Evolutionary conservation across 2,888 invertebrate genomes (phyloP), one percentile per base, ranked within the genome.

Genomic region (Poecilobothrus nobilitatus): DNA sequence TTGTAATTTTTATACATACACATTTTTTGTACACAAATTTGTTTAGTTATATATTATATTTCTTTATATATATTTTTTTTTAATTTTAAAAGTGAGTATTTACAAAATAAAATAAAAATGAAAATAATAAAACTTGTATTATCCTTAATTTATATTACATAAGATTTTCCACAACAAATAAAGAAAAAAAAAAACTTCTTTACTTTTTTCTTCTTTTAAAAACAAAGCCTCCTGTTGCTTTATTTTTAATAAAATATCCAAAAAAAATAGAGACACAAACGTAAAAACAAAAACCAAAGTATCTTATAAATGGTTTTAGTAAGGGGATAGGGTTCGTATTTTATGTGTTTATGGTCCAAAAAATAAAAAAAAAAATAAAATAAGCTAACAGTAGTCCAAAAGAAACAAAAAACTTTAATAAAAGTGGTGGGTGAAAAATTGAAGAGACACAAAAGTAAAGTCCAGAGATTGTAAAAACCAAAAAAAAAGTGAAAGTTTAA

Each of bases 81-180:
- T 27, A 27, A 4, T 27, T 27, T 9, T 12, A 41, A 12, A 41
- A 41, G 41, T 41, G 41, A 41, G 41, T 41, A 18, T 53, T 53
- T 53, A 12, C 18, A 53, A 63, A 62, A 62, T 62, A 20, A 63
- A 63, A 21, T 63, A 63, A 63, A 62, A 62, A 62, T 62, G 62
- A 9, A 21, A 62, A 53, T 53, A 21, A 63, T 63, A 63, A 63
- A 63, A 63, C 18, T 63, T 63, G 63, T 63, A 63, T 63, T 63
- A 63, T 63, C 63, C 63, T 63, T 63, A 63, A 63, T 63, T 63
- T 63, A 63, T 63, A 63, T 63, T 63, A 63, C 18, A 53, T 53
- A 53, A 53, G 53, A 53, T 18, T 18, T 53, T 9, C 18, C n/a
- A 12, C 18, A 12, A 9, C 4, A 41, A 15, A 41, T 3, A 9